Base-by-base conservation (phyloP, 2,113 vertebrate species). In the Nycticryphes semicollaris region DNA sequence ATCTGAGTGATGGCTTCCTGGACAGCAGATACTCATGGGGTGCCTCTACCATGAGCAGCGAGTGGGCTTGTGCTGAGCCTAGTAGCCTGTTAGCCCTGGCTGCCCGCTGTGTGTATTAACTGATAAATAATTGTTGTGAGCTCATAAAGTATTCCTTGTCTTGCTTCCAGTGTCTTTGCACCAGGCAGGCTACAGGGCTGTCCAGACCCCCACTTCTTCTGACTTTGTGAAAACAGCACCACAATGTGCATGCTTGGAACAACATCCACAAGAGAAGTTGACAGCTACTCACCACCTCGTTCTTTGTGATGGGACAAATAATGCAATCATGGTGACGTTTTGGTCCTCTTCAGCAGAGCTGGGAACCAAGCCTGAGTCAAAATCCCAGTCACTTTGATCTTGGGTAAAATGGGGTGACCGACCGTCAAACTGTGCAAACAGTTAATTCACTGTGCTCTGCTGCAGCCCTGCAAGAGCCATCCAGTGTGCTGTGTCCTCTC, bases 91-190 rank as follows among this genome's bases (percentile, higher is more conserved):
- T 84, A 92, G 47, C 30, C 56, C 47, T 72, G 25, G 1, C 35
- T 79, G 37, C 84, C 74, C 93, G 66, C 81, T 91, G 77, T 10
- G 62, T 73, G 43, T 69, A 89, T 82, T 90, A 90, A 67, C 73
- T 78, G 84, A 57, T 69, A 89, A 91, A 87, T 79, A 93, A 90
- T 84, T 75, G 37, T 56, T 59, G 33, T 23, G 74, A 82, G 59
- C 56, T 82, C 43, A 28, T 57, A 78, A 85, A 79, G n/a, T 23
- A 43, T 64, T 87, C 84, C 4, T 47, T 54, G 39, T 76, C 8
- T 24, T 93, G 39, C 66, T 75, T 68, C 3, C 35, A 10, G 6
- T 54, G 20, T 79, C 56, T 87, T 28, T 72, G 33, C 47, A 39
- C 5, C n/a, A 35, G n/a, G 54, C 64, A 43, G 53, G 66, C 66